A percentile compares a stretch with the other conserved stretches of the same genome.
phyloP scores from a whole-genome alignment of 1,140 invertebrate species.

The Cheumatopsyche charites region DNA sequence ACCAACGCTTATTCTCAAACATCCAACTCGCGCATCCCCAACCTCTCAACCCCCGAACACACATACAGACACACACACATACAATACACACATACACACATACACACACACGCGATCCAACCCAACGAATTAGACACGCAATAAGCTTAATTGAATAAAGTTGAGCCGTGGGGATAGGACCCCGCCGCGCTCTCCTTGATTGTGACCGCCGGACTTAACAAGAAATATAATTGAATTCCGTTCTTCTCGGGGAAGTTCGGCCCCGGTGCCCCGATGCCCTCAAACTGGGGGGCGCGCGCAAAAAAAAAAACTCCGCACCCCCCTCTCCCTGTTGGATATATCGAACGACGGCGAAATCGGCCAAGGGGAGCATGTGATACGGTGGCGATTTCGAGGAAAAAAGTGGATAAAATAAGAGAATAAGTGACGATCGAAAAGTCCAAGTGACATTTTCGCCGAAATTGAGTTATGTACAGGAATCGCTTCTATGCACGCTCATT shows the following conservation, averaged over 20 bases:
- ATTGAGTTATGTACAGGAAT: no score
- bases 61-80: background rate
- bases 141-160: constrained; percentile 40
- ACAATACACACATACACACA: background rate
- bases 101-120: background rate
- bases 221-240: constrained; percentile 33
- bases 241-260: background rate
- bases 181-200: constrained; percentile 27
- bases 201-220: constrained; percentile 35
- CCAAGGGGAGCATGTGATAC: no score
- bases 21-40: no score
- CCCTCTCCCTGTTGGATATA: background rate
- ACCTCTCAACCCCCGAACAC: no score
- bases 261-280: background rate
- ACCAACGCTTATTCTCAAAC: no score
- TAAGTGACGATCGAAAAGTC: no score
- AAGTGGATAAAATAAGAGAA: no score
- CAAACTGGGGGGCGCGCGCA: background rate
- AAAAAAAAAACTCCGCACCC: constrained; percentile 13
- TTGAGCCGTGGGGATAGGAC: constrained; percentile 28
- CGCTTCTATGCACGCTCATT: no score
- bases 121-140: constrained; percentile 38
- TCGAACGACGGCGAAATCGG: background rate
- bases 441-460: no score
- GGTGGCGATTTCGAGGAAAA: no score